These are phyloP conservation scores for Dinomys branickii DNA, from an alignment of 2,113 vertebrate species.

Conservation along the genomic window DNA sequence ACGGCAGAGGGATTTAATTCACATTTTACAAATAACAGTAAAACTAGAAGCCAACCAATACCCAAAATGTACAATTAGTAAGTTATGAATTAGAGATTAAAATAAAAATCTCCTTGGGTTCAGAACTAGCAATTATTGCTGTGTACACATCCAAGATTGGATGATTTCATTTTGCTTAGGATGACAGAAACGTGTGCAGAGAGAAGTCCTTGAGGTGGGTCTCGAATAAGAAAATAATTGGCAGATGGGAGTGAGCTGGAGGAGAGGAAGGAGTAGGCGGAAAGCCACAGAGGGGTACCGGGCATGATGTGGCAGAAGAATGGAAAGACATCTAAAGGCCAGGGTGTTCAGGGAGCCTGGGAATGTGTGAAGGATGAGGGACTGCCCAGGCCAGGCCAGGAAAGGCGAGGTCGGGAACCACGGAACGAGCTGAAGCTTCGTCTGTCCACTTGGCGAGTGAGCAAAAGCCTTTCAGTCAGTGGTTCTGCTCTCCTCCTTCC, in stretches of 20 bases:
- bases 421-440: not conserved
- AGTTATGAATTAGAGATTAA: not conserved
- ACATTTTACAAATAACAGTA: slow-evolving; percentile 44
- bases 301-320: not conserved
- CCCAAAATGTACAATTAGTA: not conserved
- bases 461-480: not conserved
- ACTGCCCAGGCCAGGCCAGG: not conserved
- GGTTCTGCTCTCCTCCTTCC: not conserved
- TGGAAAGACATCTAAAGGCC: not conserved
- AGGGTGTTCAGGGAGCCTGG: not conserved
- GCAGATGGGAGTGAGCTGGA: not conserved
- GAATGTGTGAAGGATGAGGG: not conserved
- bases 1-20: not conserved
- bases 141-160: not conserved
- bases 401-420: not conserved
- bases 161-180: not conserved
- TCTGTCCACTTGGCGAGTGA: not conserved
- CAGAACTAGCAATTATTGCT: not conserved
- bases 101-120: slow-evolving; percentile 6
- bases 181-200: not conserved
- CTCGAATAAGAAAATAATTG: not conserved
- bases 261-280: not conserved
- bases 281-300: not conserved
- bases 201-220: not conserved
- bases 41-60: not conserved